Base-by-base conservation (phyloP, 1,140 invertebrate species). In the Antheraea mylitta region DNA sequence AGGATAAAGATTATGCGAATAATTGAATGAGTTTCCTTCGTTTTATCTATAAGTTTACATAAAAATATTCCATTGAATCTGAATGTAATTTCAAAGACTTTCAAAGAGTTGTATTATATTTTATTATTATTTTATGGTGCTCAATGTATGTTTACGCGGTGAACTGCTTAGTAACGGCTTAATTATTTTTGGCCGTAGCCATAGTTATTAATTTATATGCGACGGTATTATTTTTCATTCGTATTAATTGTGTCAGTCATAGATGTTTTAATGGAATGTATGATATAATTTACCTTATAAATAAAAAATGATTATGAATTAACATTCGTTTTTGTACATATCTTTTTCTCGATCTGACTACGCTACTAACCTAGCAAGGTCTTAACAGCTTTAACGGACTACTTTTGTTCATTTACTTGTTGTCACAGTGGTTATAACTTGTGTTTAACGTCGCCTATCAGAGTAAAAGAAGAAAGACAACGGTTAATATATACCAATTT, bases 171-270 rank as follows among this genome's bases (percentile, higher is more conserved):
- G 82, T 82, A 66, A 77, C 63, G 74, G 78, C 78, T 77, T 80
- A 77, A 62, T 59, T 61, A 72, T 64, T 64, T 71, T 78, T 75
- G 75, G 79, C 75, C 75, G 71, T 80, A 77, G 74, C 45, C 45
- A 53, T 75, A 63, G 68, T 79, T 62, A 63, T 65, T 19, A 19
- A 61, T 61, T 65, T 65, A 65, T 62, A 89, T 91, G 87, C 85
- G 89, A 89, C 87, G 89, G 88, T 89, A 86, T 90, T 90, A 90
- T 80, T 83, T 80, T 79, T 83, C 19, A 61, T 85, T 78, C 79
- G 67, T 80, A 69, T 85, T 79, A 86, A 76, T 81, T 77, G 82
- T 82, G 82, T 53, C 45, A 53, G 45, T 53, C 45, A 53, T 53
- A 16, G 76, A 74, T 64, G 69, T 80, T 69, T 76, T 76, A 77